Conservation (phyloP, 1,140 invertebrate species). For the Pygmarrhopalites habei region DNA sequence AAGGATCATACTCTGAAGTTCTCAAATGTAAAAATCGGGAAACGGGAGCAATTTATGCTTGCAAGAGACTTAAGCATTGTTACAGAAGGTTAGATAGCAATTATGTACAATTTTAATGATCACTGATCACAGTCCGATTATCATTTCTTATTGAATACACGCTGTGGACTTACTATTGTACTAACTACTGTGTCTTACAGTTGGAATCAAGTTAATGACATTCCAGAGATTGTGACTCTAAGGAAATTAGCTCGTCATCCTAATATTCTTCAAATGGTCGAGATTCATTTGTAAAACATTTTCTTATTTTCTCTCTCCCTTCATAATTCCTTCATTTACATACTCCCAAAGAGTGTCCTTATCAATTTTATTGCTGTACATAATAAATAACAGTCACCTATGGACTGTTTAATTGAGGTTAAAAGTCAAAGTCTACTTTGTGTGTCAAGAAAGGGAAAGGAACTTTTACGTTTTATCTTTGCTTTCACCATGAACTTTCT, state of each 20-base stretch:
- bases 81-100: slow-evolving; percentile 52
- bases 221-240: slow-evolving; percentile 56
- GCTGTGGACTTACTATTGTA: neutral
- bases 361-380: too few relatives aligned
- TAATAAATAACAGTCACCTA: neutral
- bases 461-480: too few relatives aligned
- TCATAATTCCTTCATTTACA: too few relatives aligned
- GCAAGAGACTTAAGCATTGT: slow-evolving; percentile 57
- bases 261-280: slow-evolving; percentile 56
- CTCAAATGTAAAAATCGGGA: slow-evolving; percentile 55
- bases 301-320: too few relatives aligned
- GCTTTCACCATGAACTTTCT: too few relatives aligned
- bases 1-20: slow-evolving; percentile 63
- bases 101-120: slow-evolving; percentile 24
- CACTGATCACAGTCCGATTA: too few relatives aligned
- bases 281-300: slow-evolving; percentile 59
- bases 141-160: neutral
- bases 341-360: too few relatives aligned
- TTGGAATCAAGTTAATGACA: slow-evolving; percentile 51
- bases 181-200: slow-evolving; percentile 46
- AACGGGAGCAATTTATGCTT: slow-evolving; percentile 52
- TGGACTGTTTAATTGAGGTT: too few relatives aligned
- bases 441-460: too few relatives aligned
- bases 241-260: slow-evolving; percentile 52
- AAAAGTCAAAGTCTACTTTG: too few relatives aligned